A percentile compares a stretch with the other conserved stretches of the same genome.
These are phyloP conservation scores for Oceanodroma tethys DNA, from an alignment of 2,113 vertebrate genomes.

Conservation along the genomic window DNA sequence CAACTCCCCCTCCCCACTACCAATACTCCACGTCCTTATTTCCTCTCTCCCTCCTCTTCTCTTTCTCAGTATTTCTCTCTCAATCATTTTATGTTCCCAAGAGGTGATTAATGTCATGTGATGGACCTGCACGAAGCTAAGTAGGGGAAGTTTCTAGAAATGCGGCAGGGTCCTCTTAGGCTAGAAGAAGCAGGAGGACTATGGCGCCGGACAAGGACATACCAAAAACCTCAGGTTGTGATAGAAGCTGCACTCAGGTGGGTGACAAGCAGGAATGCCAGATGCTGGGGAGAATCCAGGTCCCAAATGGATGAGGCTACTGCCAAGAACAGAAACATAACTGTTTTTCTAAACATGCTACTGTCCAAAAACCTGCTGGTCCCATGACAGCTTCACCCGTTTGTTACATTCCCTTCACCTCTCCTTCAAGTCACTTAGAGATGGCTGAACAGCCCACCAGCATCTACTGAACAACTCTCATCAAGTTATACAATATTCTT, in stretches of 20 bases:
- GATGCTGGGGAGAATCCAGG: background rate
- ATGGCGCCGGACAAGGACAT: background rate
- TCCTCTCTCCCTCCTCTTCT: background rate
- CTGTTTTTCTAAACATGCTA: background rate
- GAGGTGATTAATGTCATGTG: background rate
- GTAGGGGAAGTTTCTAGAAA: background rate
- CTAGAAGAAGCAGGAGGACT: background rate
- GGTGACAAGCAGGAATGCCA: background rate
- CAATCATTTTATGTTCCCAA: background rate
- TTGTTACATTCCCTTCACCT: background rate
- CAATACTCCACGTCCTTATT: constrained; percentile 17
- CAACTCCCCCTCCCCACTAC: background rate
- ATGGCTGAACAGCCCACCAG: background rate
- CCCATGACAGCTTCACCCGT: background rate
- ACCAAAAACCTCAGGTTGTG: background rate
- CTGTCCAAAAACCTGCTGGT: background rate
- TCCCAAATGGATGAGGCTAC: background rate
- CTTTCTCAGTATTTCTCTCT: background rate
- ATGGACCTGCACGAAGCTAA: background rate
- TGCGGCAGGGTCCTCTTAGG: background rate
- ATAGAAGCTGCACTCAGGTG: background rate
- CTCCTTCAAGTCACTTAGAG: background rate
- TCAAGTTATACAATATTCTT: background rate
- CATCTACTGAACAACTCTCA: background rate
- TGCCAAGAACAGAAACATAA: background rate